Evolutionary conservation across 2,888 invertebrate species (phyloP).

Genomic region (Harpalus rubripes): DNA sequence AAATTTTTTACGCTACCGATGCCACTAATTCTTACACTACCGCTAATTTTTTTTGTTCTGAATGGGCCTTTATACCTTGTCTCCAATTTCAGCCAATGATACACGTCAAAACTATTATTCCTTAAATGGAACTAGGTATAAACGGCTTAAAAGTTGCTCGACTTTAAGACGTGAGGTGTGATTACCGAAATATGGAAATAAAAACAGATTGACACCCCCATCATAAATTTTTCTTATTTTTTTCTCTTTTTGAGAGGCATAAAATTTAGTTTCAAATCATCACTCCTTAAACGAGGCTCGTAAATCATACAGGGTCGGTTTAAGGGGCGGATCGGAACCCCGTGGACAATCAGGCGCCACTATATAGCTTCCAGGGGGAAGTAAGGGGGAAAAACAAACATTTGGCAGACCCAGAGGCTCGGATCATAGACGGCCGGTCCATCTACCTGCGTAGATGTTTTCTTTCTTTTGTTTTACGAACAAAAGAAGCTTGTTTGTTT

Average conservation of each 20-base stretch:
- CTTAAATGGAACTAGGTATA: no score
- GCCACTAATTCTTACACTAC: no score
- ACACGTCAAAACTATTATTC: no score
- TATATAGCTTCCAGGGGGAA: background rate
- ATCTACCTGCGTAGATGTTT: background rate
- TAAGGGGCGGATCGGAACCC: constrained; percentile 35
- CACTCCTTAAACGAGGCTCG: constrained; percentile 46
- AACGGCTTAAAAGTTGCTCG: no score
- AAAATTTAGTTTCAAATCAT: constrained; percentile 55
- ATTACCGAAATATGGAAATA: no score
- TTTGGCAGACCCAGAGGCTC: constrained; percentile 4
- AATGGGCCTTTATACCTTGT: no score
- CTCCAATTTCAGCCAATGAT: no score
- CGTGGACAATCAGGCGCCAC: constrained; percentile 60
- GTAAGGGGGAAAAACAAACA: constrained; percentile 11
- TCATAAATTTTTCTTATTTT: no score
- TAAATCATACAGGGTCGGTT: constrained; percentile 52
- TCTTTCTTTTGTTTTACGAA: background rate
- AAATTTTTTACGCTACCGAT: no score
- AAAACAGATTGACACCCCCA: no score
- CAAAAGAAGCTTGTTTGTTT: background rate
- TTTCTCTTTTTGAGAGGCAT: background rate
- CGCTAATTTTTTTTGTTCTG: no score
- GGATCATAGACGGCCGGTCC: constrained; percentile 1
- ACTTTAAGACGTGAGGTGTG: no score